These are phyloP conservation scores for Tenebrio molitor DNA, from an alignment of 1,140 invertebrate species.

Conservation along the genomic window DNA sequence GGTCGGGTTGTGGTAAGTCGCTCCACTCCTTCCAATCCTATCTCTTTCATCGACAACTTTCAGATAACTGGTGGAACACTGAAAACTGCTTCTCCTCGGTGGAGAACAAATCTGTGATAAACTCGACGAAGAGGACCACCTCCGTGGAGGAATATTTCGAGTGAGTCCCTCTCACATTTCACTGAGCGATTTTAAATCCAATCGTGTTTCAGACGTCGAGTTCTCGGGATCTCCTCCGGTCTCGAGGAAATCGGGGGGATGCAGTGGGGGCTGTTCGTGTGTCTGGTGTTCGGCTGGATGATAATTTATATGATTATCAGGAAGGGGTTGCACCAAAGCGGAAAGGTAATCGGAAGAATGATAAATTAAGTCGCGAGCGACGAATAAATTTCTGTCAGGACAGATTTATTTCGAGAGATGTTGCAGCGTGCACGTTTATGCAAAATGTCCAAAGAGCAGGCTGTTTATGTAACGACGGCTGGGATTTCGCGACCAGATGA, in stretches of 20 bases:
- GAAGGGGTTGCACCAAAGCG: conserved; percentile 81
- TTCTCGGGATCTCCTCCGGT: conserved; percentile 71
- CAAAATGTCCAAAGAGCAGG: too few relatives aligned
- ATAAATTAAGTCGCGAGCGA: neutral
- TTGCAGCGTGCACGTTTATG: too few relatives aligned
- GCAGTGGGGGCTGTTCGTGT: conserved; percentile 78
- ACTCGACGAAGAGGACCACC: conserved; percentile 63
- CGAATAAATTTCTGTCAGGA: too few relatives aligned
- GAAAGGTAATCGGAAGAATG: conserved; percentile 71
- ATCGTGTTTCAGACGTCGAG: conserved; percentile 66
- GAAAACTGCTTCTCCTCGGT: conserved; percentile 63
- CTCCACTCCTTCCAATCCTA: neutral
- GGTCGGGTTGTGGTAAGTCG: conserved; percentile 71
- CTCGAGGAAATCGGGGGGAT: conserved; percentile 77
- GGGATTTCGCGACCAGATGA: too few relatives aligned
- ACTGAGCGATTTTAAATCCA: neutral
- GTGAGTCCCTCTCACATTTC: conserved; percentile 66
- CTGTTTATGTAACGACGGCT: too few relatives aligned
- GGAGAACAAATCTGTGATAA: conserved; percentile 45
- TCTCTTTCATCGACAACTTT: conserved; percentile 53
- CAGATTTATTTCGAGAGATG: too few relatives aligned
- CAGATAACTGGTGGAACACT: conserved; percentile 74
- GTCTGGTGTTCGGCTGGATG: conserved; percentile 79
- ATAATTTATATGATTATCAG: conserved; percentile 79
- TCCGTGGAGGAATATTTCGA: conserved; percentile 77